Evolutionary conservation across 92 coral and sea anemone genomes (phyloP).

Genomic region (Ricordea florida): DNA sequence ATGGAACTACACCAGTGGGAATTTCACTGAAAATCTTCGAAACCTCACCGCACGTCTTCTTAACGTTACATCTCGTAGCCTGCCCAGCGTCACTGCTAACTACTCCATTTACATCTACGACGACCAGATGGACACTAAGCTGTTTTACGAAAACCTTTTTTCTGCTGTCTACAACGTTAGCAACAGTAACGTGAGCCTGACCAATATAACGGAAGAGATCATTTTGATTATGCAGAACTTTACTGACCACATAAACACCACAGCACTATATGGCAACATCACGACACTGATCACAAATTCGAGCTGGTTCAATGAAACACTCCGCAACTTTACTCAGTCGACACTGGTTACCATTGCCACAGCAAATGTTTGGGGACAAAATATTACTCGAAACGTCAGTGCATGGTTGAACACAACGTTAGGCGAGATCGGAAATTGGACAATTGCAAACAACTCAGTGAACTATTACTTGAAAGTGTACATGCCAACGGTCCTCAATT

Average conservation of each 20-base stretch:
- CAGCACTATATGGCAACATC: slow-evolving; percentile 40
- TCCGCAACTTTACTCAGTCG: slow-evolving; percentile 23
- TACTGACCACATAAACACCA: slow-evolving; percentile 54
- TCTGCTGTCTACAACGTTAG: slow-evolving; percentile 10
- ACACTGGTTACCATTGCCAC: neutral
- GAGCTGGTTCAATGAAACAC: slow-evolving; percentile 18
- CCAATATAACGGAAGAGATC: slow-evolving; percentile 59
- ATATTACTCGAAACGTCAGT: slow-evolving; percentile 36
- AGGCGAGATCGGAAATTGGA: slow-evolving; percentile 39
- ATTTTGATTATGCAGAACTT: slow-evolving; percentile 51
- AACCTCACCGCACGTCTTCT: slow-evolving; percentile 50
- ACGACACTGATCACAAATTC: slow-evolving; percentile 41
- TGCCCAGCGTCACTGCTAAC: slow-evolving; percentile 55
- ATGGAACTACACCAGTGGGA: slow-evolving; percentile 55
- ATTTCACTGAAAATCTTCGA: slow-evolving; percentile 43
- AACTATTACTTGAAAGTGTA: slow-evolving; percentile 37
- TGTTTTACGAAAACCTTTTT: slow-evolving; percentile 43
- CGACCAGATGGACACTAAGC: slow-evolving; percentile 8
- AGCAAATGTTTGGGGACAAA: slow-evolving; percentile 12
- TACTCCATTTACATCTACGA: slow-evolving; percentile 32
- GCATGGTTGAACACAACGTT: slow-evolving; percentile 49
- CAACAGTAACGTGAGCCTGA: slow-evolving; percentile 17
- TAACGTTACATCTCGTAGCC: slow-evolving; percentile 56
- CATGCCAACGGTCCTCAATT: slow-evolving; percentile 42
- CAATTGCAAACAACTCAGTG: slow-evolving; percentile 34